Evolutionary conservation across 2,888 invertebrate species (phyloP).

Genomic region (Lutraria lutraria): DNA sequence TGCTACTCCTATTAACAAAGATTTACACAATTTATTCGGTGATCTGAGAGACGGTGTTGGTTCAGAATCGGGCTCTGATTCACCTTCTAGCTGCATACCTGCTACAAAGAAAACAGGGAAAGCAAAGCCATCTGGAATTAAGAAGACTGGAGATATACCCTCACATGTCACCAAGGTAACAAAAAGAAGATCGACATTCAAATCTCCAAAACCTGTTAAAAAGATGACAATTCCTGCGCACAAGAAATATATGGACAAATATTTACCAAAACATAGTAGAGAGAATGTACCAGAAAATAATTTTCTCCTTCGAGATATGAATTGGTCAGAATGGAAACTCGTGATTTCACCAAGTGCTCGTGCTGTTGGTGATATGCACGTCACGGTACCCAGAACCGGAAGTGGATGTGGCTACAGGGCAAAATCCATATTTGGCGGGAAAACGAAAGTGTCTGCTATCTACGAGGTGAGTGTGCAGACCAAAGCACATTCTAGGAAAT

Average conservation of each 20-base stretch:
- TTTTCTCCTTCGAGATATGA: conserved; percentile 60
- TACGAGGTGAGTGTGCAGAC: conserved; percentile 73
- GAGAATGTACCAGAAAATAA: conserved; percentile 63
- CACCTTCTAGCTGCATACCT: not conserved
- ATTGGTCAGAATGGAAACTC: conserved; percentile 69
- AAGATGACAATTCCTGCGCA: conserved; percentile 17
- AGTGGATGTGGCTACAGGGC: conserved; percentile 58
- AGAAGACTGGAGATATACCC: not conserved
- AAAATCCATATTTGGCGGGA: conserved; percentile 62
- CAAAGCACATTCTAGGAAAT: conserved; percentile 31
- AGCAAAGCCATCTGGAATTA: not conserved
- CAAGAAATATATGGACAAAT: conserved; percentile 35
- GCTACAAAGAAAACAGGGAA: not conserved
- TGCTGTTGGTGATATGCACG: not conserved
- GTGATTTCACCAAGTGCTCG: conserved; percentile 42
- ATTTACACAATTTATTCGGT: conserved; percentile 68
- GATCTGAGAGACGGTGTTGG: conserved; percentile 43
- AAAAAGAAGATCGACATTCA: not conserved
- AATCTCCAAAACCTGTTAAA: conserved; percentile 22
- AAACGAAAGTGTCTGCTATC: conserved; percentile 67
- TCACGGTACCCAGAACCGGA: not conserved
- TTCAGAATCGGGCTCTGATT: not conserved
- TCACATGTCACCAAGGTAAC: not conserved
- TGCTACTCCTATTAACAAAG: conserved; percentile 65
- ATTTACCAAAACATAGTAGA: conserved; percentile 50